A percentile compares a stretch with the other conserved stretches of the same genome.
phyloP scores from a whole-genome alignment of 92 coral and sea anemone genomes.

The Plumapathes pennacea region DNA sequence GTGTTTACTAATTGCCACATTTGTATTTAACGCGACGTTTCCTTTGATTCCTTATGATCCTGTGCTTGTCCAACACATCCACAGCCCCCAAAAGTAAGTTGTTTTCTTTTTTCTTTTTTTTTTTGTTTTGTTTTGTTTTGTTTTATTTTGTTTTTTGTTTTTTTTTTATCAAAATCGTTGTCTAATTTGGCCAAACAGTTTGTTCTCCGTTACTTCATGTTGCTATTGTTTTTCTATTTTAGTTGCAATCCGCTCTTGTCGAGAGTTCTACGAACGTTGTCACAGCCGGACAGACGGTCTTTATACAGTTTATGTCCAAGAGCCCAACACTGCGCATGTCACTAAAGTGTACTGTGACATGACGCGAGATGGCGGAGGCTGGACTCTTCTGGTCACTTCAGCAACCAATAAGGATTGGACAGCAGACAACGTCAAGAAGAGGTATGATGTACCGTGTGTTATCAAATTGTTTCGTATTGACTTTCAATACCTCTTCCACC shows the following conservation, averaged over 20 bases:
- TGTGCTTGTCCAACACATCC: background rate
- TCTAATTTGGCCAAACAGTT: no score
- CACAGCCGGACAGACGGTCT: constrained; percentile 84
- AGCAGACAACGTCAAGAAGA: constrained; percentile 52
- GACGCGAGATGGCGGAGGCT: constrained; percentile 88
- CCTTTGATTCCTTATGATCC: no score
- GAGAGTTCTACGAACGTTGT: constrained; percentile 89
- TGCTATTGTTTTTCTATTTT: background rate
- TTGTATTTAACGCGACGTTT: no score
- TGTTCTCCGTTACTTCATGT: no score
- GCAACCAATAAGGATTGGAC: constrained; percentile 82
- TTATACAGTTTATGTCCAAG: constrained; percentile 72
- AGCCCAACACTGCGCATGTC: constrained; percentile 67
- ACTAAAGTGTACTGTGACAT: constrained; percentile 85
- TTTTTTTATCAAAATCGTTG: no score
- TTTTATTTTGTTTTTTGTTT: no score
- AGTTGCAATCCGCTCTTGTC: constrained; percentile 96
- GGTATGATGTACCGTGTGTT: no score
- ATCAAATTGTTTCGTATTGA: no score
- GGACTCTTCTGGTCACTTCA: constrained; percentile 87
- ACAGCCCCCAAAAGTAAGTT: constrained; percentile 51
- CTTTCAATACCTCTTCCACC: no score
- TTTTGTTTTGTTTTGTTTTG: background rate
- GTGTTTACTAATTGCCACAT: no score
- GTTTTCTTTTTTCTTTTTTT: no score